A percentile compares a stretch with the other conserved stretches of the same genome.
Evolutionary conservation across 2,888 invertebrate species (phyloP).

Genomic region (Lycaena phlaeas): DNA sequence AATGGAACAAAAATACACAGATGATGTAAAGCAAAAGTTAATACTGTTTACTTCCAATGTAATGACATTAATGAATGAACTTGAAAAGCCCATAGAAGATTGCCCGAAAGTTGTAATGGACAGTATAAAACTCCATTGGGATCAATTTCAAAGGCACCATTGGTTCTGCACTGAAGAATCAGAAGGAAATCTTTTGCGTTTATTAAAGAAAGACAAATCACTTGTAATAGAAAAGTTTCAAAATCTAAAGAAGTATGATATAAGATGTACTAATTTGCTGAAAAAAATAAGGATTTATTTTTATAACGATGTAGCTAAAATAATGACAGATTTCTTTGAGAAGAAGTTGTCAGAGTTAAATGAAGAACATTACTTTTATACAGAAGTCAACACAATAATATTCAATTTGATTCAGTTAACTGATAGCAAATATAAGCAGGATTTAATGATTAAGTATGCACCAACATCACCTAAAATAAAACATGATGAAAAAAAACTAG

Average conservation of each 20-base stretch:
- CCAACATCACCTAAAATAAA: slow-evolving; percentile 33
- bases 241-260: slow-evolving; percentile 9
- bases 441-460: slow-evolving; percentile 31
- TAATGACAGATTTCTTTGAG: slow-evolving; percentile 27
- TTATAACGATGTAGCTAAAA: slow-evolving; percentile 30
- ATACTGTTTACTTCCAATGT: slow-evolving; percentile 16
- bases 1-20: slow-evolving; percentile 19
- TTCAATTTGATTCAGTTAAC: slow-evolving; percentile 34
- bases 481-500: slow-evolving; percentile 21
- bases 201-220: slow-evolving; percentile 22
- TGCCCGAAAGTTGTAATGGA: slow-evolving; percentile 30
- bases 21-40: slow-evolving; percentile 18
- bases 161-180: slow-evolving; percentile 18
- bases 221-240: slow-evolving; percentile 16
- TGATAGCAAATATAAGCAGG: slow-evolving; percentile 23
- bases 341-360: slow-evolving; percentile 18
- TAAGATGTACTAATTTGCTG: slow-evolving; percentile 26
- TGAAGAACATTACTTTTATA: slow-evolving; percentile 4
- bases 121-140: slow-evolving; percentile 27
- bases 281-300: slow-evolving; percentile 41
- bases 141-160: slow-evolving; percentile 18
- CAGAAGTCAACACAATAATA: slow-evolving; percentile 19
- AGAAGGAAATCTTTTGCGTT: slow-evolving; percentile 18
- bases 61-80: slow-evolving; percentile 24
- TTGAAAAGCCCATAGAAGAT: slow-evolving; percentile 28